phyloP scores from a whole-genome alignment of 2,113 vertebrate genomes.

The Phocoena sinus region DNA sequence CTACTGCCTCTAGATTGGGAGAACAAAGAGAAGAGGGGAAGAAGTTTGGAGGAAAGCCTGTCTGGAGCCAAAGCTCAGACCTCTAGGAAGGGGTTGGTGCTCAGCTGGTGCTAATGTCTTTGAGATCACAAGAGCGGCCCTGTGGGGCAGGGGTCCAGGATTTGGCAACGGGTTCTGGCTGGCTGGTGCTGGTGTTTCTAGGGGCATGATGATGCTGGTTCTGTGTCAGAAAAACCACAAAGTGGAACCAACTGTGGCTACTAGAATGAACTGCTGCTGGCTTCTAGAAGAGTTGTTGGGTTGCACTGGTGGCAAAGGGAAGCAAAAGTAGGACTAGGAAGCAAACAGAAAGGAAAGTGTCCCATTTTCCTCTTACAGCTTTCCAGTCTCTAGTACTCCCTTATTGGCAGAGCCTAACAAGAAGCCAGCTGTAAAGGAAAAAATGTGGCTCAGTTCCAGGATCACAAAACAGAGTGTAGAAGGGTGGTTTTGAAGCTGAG shows the following conservation, averaged over 20 bases:
- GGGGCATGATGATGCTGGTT: background rate
- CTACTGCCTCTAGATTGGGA: background rate
- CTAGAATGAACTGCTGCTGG: background rate
- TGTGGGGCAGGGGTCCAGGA: background rate
- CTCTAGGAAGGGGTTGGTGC: background rate
- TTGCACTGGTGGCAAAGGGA: background rate
- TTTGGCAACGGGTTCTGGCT: background rate
- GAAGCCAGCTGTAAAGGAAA: background rate
- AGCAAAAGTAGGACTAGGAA: background rate
- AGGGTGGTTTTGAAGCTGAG: background rate
- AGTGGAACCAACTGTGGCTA: background rate
- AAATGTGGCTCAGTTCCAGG: background rate
- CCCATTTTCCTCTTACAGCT: background rate
- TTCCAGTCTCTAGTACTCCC: background rate
- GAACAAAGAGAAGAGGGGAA: background rate
- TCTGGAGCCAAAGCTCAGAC: background rate
- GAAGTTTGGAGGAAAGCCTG: background rate
- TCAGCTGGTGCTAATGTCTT: background rate
- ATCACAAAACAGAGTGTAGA: background rate
- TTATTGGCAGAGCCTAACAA: background rate
- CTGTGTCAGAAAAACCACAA: background rate
- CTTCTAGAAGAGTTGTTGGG: background rate
- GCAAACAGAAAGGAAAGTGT: background rate
- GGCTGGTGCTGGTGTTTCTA: background rate
- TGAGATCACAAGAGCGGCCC: background rate